Percentiles rank a stretch among this genome's conserved stretches.
Evolutionary conservation across 1,140 invertebrate genomes (phyloP).

Genomic region (Phymastichus coffea): DNA sequence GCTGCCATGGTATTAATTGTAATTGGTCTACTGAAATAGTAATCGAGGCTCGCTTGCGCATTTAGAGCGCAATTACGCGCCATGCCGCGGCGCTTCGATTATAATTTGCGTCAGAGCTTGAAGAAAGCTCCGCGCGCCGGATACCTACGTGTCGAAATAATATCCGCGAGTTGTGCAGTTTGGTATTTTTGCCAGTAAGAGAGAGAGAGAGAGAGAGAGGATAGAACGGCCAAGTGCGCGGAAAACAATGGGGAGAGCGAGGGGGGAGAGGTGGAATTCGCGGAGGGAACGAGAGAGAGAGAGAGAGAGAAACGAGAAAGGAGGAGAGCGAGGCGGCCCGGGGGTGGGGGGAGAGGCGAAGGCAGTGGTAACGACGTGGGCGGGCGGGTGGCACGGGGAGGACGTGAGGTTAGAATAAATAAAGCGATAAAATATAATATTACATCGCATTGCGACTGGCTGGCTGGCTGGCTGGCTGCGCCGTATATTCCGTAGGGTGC

Average conservation of each 20-base stretch:
- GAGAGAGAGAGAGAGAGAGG: not conserved
- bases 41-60: too few species aligned
- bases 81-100: too few species aligned
- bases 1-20: too few species aligned
- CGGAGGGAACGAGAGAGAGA: conserved; percentile 7
- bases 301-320: conserved; percentile 1
- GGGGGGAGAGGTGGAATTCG: conserved; percentile 24
- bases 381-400: conserved; percentile 33
- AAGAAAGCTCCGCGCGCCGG: too few species aligned
- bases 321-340: too few species aligned
- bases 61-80: too few species aligned
- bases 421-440: conserved; percentile 51
- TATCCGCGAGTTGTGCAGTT: too few species aligned
- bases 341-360: conserved; percentile 2
- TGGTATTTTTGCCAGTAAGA: too few species aligned
- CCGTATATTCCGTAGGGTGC: conserved; percentile 50
- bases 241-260: conserved; percentile 22
- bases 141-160: too few species aligned
- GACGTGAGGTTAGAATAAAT: conserved; percentile 48
- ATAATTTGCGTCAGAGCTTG: too few species aligned
- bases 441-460: conserved; percentile 30
- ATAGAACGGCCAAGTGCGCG: conserved; percentile 22
- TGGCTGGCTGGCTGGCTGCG: conserved; percentile 37
- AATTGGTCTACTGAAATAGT: too few species aligned
- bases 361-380: conserved; percentile 31